Base-by-base conservation (phyloP, 2,888 invertebrate genomes). In the Drosophila dives region DNA sequence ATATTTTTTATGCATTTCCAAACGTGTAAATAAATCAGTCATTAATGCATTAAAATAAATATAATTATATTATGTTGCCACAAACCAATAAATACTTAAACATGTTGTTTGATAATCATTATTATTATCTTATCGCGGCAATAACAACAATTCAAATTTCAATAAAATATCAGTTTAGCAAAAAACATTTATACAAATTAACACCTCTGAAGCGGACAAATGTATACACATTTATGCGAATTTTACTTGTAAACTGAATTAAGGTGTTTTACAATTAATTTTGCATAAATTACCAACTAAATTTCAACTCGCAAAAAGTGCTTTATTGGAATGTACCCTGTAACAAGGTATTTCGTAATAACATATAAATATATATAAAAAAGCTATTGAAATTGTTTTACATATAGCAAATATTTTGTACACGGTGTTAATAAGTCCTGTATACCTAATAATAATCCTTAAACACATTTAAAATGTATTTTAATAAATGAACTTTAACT, bases 11-110 rank as follows among this genome's bases (percentile, higher is more conserved):
- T 48, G 54, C 17, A 42, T 56, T 42, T 32, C 33, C 66, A 32
- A 56, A 38, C 48, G 17, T 45, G 80, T 69, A 75, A 79, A 83
- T 74, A 83, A 86, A 83, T 77, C 64, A 59, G 66, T 64, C 83
- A 77, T 77, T 86, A 81, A 70, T 72, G 81, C 69, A 72, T 53
- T 40, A 66, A 77, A 88, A 86, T 79, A 74, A 88, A 77, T 81
- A 85, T 75, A 88, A 81, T 88, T 81, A 64, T 81, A 88, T 86
- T 70, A 68, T 71, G 60, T 59, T 49, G 32, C 49, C 34, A 23
- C 49, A 60, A 63, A 45, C 36, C 53, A 72, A 69, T 63, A 56
- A 67, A 72, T 72, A 58, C 53, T 66, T 63, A 42, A 49, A 58
- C 53, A 75, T 64, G 54, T 38, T 60, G 50, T 49, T 61, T 63